phyloP scores from a whole-genome alignment of 2,888 invertebrate genomes.

The Phyto melanocephala region DNA sequence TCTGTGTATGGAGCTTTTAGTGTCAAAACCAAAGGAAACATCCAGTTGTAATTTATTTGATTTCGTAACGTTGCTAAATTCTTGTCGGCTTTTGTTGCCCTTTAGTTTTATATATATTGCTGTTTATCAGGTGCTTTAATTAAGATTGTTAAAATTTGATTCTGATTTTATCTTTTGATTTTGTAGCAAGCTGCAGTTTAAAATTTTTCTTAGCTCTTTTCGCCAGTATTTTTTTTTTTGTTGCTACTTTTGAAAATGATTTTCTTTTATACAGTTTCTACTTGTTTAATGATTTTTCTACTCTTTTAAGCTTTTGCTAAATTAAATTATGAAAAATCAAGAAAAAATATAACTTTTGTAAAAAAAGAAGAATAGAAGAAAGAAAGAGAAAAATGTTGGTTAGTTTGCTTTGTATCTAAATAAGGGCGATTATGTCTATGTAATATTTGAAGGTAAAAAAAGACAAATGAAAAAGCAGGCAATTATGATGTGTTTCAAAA shows the following conservation, averaged over 20 bases:
- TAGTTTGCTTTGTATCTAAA: constrained; percentile 38
- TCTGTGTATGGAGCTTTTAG: not conserved
- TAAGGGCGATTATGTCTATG: not conserved
- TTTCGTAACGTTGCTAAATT: not conserved
- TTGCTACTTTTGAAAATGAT: constrained; percentile 22
- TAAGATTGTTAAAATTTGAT: not conserved
- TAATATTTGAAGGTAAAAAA: not conserved
- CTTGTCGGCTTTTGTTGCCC: constrained; percentile 28
- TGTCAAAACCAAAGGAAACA: not conserved
- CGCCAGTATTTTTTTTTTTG: not conserved
- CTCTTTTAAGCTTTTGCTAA: constrained; percentile 42
- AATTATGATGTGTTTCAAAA: not conserved
- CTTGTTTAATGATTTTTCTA: constrained; percentile 32
- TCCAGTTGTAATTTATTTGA: not conserved
- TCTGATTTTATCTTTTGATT: constrained; percentile 2
- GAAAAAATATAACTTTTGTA: constrained; percentile 17
- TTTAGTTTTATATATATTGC: not conserved
- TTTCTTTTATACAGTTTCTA: constrained; percentile 20
- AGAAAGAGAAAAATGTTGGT: constrained; percentile 35
- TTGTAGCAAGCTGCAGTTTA: constrained; percentile 23
- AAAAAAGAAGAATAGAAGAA: constrained; percentile 42
- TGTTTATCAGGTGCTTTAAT: not conserved
- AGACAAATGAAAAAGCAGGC: constrained; percentile 21
- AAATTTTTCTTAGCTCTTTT: not conserved
- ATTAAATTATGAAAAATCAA: constrained; percentile 49